A percentile compares a stretch with the other conserved stretches of the same genome.
Conservation (phyloP, 2,888 invertebrate genomes). For the Deroplatys truncata region DNA sequence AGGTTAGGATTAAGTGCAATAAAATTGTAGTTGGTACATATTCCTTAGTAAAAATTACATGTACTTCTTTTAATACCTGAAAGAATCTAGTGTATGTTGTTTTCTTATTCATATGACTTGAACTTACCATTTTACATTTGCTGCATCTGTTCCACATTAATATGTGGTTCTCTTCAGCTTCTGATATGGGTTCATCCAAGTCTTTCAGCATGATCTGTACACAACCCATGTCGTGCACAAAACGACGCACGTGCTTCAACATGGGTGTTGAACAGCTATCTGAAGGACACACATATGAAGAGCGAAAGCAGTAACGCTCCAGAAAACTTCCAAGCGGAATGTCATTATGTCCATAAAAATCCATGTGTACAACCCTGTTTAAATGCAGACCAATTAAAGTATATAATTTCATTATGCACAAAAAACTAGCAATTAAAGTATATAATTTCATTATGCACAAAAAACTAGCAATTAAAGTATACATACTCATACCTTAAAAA, state of each 20-base stretch:
- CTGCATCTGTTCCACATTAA: slow-evolving; percentile 84
- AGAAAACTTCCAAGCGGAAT: slow-evolving; percentile 92
- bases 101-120: too few species aligned
- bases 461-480: too few species aligned
- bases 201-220: slow-evolving; percentile 66
- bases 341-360: slow-evolving; percentile 92
- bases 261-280: slow-evolving; percentile 76
- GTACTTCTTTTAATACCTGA: too few species aligned
- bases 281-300: slow-evolving; percentile 78
- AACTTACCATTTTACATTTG: slow-evolving; percentile 54
- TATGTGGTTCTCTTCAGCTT: slow-evolving; percentile 53
- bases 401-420: too few species aligned
- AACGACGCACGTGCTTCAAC: slow-evolving; percentile 81
- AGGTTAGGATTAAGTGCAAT: too few species aligned
- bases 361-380: slow-evolving; percentile 81
- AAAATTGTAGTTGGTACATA: too few species aligned
- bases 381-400: not conserved
- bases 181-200: slow-evolving; percentile 47
- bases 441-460: too few species aligned
- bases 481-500: too few species aligned
- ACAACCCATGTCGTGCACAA: slow-evolving; percentile 87
- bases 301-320: slow-evolving; percentile 86
- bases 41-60: too few species aligned
- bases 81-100: too few species aligned
- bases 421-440: too few species aligned